These are phyloP conservation scores for Clanis bilineata DNA, from an alignment of 2,888 invertebrate species.

Conservation along the genomic window DNA sequence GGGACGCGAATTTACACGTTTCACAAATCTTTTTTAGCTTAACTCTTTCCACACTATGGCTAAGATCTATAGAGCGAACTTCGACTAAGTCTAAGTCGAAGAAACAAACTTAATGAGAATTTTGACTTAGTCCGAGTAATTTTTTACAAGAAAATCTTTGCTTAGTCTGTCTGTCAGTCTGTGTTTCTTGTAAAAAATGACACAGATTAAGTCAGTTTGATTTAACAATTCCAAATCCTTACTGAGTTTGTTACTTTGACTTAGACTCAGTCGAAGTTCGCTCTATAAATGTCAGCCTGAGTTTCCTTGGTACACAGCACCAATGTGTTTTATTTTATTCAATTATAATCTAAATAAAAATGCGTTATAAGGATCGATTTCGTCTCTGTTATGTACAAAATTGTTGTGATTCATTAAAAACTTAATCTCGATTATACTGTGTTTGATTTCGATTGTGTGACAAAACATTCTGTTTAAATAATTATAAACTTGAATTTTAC, in stretches of 20 bases:
- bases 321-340: neutral
- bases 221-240: no score
- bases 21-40: neutral
- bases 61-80: no score
- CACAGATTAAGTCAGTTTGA: no score
- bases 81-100: no score
- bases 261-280: no score
- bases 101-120: no score
- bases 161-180: no score
- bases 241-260: no score
- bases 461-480: neutral
- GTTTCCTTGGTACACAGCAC: constrained; percentile 3
- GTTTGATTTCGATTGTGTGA: neutral
- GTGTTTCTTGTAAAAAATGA: no score
- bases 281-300: no score
- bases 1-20: neutral
- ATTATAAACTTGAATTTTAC: neutral
- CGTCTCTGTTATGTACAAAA: neutral
- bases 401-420: neutral
- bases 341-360: neutral
- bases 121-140: no score
- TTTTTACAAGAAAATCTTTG: no score
- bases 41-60: neutral
- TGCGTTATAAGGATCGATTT: neutral
- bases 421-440: neutral